Conservation (phyloP, 2,888 invertebrate species). For the Rhimphoctona megacephalus region DNA sequence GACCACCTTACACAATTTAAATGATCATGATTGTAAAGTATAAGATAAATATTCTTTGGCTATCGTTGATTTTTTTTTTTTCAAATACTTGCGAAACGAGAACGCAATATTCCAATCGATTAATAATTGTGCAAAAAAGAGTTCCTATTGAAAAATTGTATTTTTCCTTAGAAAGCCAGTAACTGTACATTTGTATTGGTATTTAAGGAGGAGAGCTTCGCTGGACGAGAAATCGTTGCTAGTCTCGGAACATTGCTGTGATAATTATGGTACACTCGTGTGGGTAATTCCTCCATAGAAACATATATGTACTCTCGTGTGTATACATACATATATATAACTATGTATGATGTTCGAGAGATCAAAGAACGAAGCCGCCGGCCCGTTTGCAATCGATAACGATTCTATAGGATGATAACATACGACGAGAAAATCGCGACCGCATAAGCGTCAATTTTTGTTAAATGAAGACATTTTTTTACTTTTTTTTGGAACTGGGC, state of each 20-base stretch:
- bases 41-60: not conserved
- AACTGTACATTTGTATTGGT: slow-evolving; percentile 28
- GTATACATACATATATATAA: slow-evolving; percentile 4
- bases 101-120: not conserved
- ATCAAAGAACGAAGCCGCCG: slow-evolving; percentile 63
- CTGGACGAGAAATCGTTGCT: slow-evolving; percentile 52
- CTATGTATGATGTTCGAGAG: slow-evolving; percentile 25
- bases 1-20: not conserved
- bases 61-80: not conserved
- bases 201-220: slow-evolving; percentile 34
- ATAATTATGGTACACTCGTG: slow-evolving; percentile 62
- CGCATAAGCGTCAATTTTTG: slow-evolving; percentile 62
- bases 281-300: slow-evolving; percentile 29
- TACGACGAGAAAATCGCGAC: slow-evolving; percentile 37
- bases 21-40: not conserved
- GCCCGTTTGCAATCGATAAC: slow-evolving; percentile 67
- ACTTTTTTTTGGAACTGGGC: not conserved
- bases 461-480: slow-evolving; percentile 64
- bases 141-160: not conserved
- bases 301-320: not conserved
- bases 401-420: slow-evolving; percentile 64
- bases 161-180: slow-evolving; percentile 21
- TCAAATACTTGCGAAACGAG: not conserved
- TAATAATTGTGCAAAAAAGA: not conserved
- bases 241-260: slow-evolving; percentile 49